Evolutionary conservation across 2,888 invertebrate genomes (phyloP).

Genomic region (Pomacea canaliculata): DNA sequence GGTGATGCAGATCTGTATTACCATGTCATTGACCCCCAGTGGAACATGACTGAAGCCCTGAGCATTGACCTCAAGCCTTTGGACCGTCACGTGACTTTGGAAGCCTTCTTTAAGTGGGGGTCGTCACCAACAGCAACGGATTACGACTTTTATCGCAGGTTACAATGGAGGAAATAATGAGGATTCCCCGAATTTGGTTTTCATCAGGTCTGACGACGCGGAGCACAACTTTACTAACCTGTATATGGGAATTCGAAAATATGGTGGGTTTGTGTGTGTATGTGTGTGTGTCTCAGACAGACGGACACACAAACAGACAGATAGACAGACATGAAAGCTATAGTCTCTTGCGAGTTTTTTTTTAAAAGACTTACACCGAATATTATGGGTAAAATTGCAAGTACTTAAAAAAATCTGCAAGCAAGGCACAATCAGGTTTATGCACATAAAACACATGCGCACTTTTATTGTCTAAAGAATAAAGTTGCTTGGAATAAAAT

Average conservation of each 20-base stretch:
- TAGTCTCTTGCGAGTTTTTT: no score
- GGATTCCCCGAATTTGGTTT: constrained; percentile 28
- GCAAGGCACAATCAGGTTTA: no score
- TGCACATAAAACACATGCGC: no score
- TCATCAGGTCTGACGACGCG: constrained; percentile 32
- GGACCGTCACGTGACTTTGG: constrained; percentile 25
- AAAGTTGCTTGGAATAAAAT: no score
- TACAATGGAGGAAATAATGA: constrained; percentile 24
- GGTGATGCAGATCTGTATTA: constrained; percentile 11
- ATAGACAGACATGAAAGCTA: no score
- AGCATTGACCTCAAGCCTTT: constrained; percentile 30
- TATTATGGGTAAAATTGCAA: no score
- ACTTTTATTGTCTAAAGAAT: no score
- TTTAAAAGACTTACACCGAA: no score
- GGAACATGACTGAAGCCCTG: constrained; percentile 17
- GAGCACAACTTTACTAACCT: constrained; percentile 37
- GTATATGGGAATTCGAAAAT: constrained; percentile 43
- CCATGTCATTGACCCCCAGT: constrained; percentile 7
- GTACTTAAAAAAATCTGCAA: no score
- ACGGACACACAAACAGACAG: no score
- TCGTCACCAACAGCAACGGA: constrained; percentile 35
- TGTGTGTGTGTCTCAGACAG: background rate
- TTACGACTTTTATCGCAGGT: constrained; percentile 35
- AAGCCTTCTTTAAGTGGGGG: constrained; percentile 41
- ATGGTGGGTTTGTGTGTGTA: constrained; percentile 33